Percentiles rank a stretch among this genome's conserved stretches.
phyloP scores from a whole-genome alignment of 2,888 invertebrate species.

The Strigamia crassipes region DNA sequence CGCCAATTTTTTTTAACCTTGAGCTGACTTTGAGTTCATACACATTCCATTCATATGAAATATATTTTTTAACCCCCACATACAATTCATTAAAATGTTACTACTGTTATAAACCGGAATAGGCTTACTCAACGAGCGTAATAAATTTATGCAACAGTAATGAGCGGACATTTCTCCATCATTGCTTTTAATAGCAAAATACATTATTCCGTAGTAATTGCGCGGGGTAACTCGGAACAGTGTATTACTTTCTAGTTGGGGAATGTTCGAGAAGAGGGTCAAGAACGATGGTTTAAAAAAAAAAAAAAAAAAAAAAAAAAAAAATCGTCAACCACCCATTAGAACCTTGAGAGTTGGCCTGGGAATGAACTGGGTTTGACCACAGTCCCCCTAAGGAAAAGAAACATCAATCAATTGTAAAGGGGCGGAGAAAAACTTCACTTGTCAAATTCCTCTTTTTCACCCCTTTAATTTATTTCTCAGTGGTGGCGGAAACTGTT shows the following conservation, averaged over 20 bases:
- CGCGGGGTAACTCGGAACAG: too few species aligned
- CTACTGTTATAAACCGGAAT: neutral
- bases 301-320: too few species aligned
- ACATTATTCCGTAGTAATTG: neutral
- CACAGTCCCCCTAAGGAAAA: constrained; percentile 2
- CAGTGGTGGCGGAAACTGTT: neutral
- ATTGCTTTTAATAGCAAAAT: neutral
- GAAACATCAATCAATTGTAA: constrained; percentile 12
- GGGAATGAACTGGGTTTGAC: constrained; percentile 21
- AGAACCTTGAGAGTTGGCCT: neutral
- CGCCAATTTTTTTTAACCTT: neutral
- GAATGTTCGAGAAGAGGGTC: neutral
- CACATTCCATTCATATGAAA: neutral
- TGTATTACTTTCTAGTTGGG: neutral
- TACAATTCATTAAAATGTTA: neutral
- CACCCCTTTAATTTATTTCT: constrained; percentile 16
- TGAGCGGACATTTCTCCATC: neutral
- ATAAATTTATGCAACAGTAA: neutral
- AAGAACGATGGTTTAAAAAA: neutral
- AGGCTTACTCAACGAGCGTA: neutral
- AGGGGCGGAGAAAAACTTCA: constrained; percentile 13
- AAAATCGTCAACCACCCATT: neutral
- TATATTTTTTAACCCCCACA: neutral
- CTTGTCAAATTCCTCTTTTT: constrained; percentile 4
- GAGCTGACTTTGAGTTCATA: neutral